Evolutionary conservation across 2,888 invertebrate species (phyloP).

Genomic region (Microplitis deprimator): DNA sequence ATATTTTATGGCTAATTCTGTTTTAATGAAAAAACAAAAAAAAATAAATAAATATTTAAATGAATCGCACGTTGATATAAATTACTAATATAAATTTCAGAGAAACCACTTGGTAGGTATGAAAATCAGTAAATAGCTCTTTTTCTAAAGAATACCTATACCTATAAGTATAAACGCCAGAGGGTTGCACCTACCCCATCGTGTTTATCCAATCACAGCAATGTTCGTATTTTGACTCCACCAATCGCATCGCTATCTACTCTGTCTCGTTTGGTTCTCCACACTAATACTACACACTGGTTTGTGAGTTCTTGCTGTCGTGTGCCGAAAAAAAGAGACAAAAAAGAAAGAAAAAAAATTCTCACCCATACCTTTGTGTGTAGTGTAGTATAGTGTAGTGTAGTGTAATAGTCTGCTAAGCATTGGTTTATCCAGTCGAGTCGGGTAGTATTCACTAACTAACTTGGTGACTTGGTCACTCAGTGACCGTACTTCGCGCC

Average conservation of each 20-base stretch:
- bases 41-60: not conserved
- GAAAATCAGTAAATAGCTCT: constrained; percentile 3
- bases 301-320: constrained; percentile 38
- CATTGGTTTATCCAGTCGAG: constrained; percentile 39
- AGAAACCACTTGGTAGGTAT: not conserved
- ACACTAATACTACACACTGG: constrained; percentile 28
- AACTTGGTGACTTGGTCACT: constrained; percentile 62
- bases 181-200: constrained; percentile 62
- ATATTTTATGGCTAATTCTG: too few relatives aligned
- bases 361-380: not conserved
- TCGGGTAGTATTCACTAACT: constrained; percentile 48
- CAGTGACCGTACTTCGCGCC: constrained; percentile 54
- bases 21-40: too few relatives aligned
- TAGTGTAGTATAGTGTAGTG: too few relatives aligned
- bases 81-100: constrained; percentile 6
- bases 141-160: not conserved
- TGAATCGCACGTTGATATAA: not conserved
- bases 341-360: constrained; percentile 21
- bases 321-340: constrained; percentile 38
- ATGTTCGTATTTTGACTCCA: constrained; percentile 32
- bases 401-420: constrained; percentile 29
- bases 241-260: constrained; percentile 48
- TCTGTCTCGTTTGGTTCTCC: constrained; percentile 42
- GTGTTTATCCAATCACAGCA: constrained; percentile 54
- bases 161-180: constrained; percentile 51